Evolutionary conservation across 1,140 invertebrate species (phyloP), one percentile per base, ranked within the genome.

Genomic region (Sinella curviseta): DNA sequence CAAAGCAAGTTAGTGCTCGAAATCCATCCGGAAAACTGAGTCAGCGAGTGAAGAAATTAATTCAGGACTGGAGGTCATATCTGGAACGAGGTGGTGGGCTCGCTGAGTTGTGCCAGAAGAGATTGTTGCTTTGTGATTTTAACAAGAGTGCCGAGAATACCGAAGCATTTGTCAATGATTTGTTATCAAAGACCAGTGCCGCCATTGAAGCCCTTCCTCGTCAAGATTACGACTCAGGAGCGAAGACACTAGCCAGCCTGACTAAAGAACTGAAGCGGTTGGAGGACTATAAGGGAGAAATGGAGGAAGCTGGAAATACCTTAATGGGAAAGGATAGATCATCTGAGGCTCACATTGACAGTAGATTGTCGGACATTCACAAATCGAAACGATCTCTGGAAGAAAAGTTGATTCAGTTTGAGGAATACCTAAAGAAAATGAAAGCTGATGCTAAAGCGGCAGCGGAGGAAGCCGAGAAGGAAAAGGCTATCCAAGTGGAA

Each of bases 401-500:
- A 31, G 31, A 39, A n/a, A 80, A 79, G 39, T 30, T 83, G 33
- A 76, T 79, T 2, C 20, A 17, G 3, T 39, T 75, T 14, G n/a
- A 8, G 14, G 28, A 48, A 20, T 39, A 12, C 2, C 4, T 36
- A 20, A 74, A 31, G 31, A 76, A 65, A 30, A 1, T 20, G 73
- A 81, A 74, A 73, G 65, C 24, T 1, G 4, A 26, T 14, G 24
- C 4, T 1, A 12, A 75, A 48, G 33, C 14, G 24, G 16, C 8
- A n/a, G 14, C 35, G 28, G 16, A 39, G 34, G 8, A 74, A 24
- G 3, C 16, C 14, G 70, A 75, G 39, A 39, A 48, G 35, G 78
- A 81, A 28, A 31, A 65, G 39, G 77, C 80, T 4, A 74, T 83
- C n/a, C 80, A 83, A 77, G 81, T 82, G 20, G 78, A 82, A 31